These are phyloP conservation scores for Myiothlypis chrysogaster DNA, from an alignment of 2,797 vertebrate genomes.

Conservation along the genomic window DNA sequence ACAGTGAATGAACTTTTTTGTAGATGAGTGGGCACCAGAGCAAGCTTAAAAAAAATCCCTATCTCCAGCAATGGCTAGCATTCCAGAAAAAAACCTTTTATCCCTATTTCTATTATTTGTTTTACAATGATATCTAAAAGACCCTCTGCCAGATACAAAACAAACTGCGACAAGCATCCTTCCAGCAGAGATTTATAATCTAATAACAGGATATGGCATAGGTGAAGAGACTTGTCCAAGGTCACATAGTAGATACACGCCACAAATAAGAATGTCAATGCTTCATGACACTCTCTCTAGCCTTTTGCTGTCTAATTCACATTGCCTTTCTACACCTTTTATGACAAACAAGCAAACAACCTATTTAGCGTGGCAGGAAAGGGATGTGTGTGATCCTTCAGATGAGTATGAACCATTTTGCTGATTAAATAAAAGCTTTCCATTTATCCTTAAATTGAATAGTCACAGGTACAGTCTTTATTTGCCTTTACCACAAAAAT, in stretches of 20 bases:
- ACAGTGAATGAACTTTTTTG: background rate
- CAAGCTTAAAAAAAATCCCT: background rate
- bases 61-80: background rate
- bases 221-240: constrained; percentile 55
- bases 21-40: background rate
- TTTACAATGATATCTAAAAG: background rate
- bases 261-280: constrained; percentile 62
- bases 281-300: constrained; percentile 23
- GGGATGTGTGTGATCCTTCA: background rate
- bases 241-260: background rate
- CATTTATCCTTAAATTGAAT: background rate
- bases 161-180: background rate
- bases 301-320: constrained; percentile 19
- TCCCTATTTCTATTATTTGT: constrained; percentile 18
- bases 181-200: constrained; percentile 59
- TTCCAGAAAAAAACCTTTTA: background rate
- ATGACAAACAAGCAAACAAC: background rate
- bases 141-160: background rate
- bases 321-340: background rate
- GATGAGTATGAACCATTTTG: background rate
- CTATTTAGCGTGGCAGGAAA: background rate
- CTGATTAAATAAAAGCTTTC: background rate
- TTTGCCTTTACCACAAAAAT: background rate
- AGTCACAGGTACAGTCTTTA: background rate
- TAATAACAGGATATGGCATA: constrained; percentile 58